Percentiles rank a stretch among this genome's conserved stretches.
phyloP scores from a whole-genome alignment of 2,113 vertebrate species.

The Otis tarda region DNA sequence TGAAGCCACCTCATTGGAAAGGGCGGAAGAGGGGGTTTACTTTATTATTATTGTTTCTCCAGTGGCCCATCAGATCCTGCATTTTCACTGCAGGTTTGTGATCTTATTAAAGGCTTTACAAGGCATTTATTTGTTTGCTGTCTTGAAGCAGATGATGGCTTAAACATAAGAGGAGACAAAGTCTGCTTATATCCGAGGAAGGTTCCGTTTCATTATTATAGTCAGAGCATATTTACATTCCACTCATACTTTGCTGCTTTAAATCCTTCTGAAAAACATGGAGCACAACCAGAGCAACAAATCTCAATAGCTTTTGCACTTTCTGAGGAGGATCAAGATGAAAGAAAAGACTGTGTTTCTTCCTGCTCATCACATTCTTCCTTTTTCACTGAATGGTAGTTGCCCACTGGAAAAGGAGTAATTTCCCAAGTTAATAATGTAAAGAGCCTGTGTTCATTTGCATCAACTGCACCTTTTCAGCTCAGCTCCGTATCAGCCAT shows the following conservation, averaged over 20 bases:
- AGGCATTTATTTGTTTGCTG: neutral
- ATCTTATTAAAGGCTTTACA: neutral
- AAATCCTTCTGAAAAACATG: neutral
- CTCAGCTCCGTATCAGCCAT: neutral
- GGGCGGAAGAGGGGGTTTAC: fast-evolving
- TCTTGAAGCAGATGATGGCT: neutral
- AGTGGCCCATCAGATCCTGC: neutral
- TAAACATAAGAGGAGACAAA: neutral
- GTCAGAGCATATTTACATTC: neutral
- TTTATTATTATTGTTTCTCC: neutral
- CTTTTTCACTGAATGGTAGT: neutral
- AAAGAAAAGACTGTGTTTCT: neutral
- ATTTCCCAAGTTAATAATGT: neutral
- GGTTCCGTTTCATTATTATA: neutral
- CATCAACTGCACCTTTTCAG: neutral
- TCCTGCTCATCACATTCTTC: neutral
- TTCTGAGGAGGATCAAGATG: neutral
- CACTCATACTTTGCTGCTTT: neutral
- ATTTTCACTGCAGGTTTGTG: neutral
- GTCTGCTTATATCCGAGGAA: neutral
- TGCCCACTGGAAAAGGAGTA: neutral
- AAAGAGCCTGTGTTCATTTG: neutral
- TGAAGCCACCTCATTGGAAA: neutral
- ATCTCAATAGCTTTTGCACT: neutral
- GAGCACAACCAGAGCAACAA: neutral